phyloP scores from a whole-genome alignment of 2,113 vertebrate species.

The Hemiscyllium ocellatum region DNA sequence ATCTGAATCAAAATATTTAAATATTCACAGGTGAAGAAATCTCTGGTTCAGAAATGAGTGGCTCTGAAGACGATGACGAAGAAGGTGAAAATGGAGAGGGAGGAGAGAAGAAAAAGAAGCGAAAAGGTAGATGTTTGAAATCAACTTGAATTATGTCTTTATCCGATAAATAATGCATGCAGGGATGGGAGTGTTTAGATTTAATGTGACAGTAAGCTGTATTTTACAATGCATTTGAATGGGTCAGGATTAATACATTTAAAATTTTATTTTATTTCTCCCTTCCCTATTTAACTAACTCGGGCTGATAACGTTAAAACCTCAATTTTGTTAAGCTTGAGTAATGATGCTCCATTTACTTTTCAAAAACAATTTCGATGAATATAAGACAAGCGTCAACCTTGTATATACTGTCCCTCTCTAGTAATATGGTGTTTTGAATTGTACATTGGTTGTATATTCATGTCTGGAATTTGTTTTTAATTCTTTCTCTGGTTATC shows the following conservation, averaged over 20 bases:
- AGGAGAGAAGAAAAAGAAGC: conserved; percentile 77
- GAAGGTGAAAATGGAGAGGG: conserved; percentile 75
- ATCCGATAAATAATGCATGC: conserved; percentile 68
- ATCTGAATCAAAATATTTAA: background rate
- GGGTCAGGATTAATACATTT: background rate
- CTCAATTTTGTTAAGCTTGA: background rate
- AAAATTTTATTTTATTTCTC: background rate
- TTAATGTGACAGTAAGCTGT: background rate
- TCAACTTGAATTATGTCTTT: conserved; percentile 48
- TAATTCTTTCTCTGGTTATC: background rate
- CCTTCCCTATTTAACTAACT: background rate
- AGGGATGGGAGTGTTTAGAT: background rate
- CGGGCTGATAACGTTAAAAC: background rate
- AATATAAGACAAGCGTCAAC: background rate
- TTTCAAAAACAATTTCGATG: background rate
- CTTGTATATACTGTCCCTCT: background rate
- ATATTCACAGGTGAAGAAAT: conserved; percentile 80
- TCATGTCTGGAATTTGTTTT: background rate
- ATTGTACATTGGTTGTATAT: background rate
- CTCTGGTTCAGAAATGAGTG: conserved; percentile 86
- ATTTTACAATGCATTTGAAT: background rate
- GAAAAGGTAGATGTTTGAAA: conserved; percentile 64
- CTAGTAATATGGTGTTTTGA: background rate
- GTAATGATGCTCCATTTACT: background rate
- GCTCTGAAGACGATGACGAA: conserved; percentile 82